Evolutionary conservation across 2,797 vertebrate species (phyloP).

Genomic region (Melopsittacus undulatus): DNA sequence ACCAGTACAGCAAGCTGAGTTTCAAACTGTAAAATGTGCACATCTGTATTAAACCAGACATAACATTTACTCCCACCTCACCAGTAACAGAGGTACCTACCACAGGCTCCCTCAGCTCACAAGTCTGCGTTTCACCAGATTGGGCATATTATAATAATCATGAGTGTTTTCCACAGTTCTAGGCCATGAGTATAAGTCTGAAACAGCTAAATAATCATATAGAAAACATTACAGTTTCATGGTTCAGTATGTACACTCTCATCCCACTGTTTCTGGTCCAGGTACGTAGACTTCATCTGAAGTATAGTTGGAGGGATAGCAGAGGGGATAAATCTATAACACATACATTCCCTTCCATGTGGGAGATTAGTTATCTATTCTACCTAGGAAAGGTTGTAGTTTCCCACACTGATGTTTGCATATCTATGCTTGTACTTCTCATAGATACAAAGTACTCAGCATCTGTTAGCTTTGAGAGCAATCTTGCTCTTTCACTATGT

Average conservation of each 20-base stretch:
- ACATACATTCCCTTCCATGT: neutral
- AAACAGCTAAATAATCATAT: neutral
- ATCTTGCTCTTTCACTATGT: neutral
- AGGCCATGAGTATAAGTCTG: neutral
- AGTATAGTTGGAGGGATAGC: neutral
- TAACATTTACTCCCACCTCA: constrained; percentile 42
- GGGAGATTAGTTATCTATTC: neutral
- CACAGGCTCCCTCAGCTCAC: neutral
- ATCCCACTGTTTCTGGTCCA: neutral
- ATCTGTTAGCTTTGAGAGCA: neutral
- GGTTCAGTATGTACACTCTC: neutral
- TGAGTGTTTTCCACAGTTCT: neutral
- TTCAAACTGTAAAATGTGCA: neutral
- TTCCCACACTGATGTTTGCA: neutral
- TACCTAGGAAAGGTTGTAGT: neutral
- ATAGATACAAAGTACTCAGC: neutral
- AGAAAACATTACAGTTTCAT: neutral
- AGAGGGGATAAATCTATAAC: neutral
- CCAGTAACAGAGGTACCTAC: neutral
- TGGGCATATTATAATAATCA: neutral
- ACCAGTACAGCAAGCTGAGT: neutral
- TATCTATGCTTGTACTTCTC: neutral
- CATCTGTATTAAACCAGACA: neutral
- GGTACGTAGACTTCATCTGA: neutral
- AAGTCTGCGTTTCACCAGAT: neutral